Conservation (phyloP, 1,140 invertebrate genomes). For the Protaetia brevitarsis region DNA sequence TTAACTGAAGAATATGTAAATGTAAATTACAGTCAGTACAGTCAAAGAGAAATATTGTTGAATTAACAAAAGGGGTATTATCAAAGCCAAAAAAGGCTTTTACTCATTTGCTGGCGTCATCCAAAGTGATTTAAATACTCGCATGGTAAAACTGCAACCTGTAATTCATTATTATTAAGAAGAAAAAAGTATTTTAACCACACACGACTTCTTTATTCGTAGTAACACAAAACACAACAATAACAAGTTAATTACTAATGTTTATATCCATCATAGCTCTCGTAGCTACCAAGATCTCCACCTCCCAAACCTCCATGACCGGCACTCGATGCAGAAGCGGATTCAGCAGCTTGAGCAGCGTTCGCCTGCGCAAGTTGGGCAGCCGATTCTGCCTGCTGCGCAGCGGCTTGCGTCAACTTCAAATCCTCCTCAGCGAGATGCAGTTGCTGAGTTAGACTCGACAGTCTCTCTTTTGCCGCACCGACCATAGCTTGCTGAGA, state of each 20-base stretch:
- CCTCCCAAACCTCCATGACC: background rate
- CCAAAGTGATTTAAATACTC: no score
- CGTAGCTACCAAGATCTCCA: background rate
- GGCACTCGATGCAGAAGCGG: conserved; percentile 49
- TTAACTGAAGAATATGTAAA: no score
- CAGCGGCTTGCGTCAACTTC: conserved; percentile 54
- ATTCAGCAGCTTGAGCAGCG: conserved; percentile 54
- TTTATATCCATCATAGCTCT: background rate
- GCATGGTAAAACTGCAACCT: no score
- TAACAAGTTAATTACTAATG: background rate
- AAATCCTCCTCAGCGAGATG: conserved; percentile 55
- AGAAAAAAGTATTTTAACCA: no score
- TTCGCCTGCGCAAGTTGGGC: conserved; percentile 53
- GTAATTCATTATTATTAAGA: no score
- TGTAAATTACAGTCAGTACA: no score
- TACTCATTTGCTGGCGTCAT: no score
- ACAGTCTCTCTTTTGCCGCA: conserved; percentile 53
- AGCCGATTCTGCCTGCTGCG: conserved; percentile 45
- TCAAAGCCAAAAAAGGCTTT: no score
- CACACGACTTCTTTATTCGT: no score
- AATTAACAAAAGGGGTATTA: no score
- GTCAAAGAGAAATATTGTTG: no score
- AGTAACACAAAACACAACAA: no score
- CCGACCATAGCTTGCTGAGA: conserved; percentile 60
- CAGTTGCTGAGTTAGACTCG: conserved; percentile 54